Evolutionary conservation across 2,888 invertebrate species (phyloP).

Genomic region (Microchrysa polita): DNA sequence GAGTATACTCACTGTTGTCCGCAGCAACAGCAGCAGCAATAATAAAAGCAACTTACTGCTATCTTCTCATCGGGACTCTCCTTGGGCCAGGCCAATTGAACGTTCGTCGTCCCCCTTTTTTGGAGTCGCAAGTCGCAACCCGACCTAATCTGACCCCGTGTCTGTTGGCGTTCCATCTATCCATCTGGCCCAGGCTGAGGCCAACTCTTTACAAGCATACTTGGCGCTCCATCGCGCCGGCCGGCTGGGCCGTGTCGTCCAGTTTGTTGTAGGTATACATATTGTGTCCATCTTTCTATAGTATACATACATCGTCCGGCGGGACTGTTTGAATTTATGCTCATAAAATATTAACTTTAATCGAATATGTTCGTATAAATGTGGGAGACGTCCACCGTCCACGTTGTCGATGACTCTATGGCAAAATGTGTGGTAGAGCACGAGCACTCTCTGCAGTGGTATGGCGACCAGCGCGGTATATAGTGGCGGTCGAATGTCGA

Average conservation of each 20-base stretch:
- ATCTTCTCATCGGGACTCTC: background rate
- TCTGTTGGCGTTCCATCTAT: conserved; percentile 16
- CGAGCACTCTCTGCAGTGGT: too few relatives aligned
- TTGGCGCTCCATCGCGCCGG: background rate
- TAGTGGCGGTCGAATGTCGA: conserved; percentile 37
- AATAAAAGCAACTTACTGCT: background rate
- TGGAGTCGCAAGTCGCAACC: background rate
- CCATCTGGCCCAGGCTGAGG: background rate
- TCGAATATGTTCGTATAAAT: conserved; percentile 23
- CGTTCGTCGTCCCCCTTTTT: background rate
- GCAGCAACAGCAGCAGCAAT: background rate
- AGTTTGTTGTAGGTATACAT: background rate
- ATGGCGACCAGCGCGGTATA: background rate
- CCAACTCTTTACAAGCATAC: background rate
- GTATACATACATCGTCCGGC: background rate
- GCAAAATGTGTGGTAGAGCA: background rate
- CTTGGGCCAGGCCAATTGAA: too few relatives aligned
- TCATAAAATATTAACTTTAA: conserved; percentile 43
- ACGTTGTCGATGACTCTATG: background rate
- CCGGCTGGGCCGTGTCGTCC: background rate
- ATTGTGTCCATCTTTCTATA: background rate
- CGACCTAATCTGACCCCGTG: conserved; percentile 33
- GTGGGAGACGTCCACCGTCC: background rate
- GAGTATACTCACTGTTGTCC: too few relatives aligned
- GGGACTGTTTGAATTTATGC: conserved; percentile 31